Conservation (phyloP, 2,797 vertebrate species). For the Dromococcyx pavoninus region DNA sequence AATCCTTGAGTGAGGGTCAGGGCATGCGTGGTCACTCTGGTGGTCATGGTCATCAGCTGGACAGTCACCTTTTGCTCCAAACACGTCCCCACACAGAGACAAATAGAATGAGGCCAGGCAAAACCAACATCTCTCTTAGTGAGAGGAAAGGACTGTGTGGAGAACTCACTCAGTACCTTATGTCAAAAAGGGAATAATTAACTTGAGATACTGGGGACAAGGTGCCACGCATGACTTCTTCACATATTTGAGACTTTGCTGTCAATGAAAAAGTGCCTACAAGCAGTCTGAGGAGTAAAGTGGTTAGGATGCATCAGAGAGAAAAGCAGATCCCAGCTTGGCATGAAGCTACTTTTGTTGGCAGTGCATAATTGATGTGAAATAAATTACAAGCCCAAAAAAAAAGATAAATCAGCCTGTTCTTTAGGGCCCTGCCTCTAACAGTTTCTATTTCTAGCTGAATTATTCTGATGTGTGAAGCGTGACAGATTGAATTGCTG, state of each 20-base stretch:
- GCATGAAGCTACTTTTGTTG: not conserved
- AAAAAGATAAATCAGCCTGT: constrained; percentile 29
- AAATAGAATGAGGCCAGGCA: not conserved
- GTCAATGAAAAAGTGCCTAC: not conserved
- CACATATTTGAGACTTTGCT: not conserved
- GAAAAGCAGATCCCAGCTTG: constrained; percentile 15
- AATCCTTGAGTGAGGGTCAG: not conserved
- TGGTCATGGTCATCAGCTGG: rapidly evolving
- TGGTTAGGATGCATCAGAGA: not conserved
- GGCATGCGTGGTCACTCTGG: rapidly evolving
- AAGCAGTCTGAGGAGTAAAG: not conserved
- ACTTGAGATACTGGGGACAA: not conserved
- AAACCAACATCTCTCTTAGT: not conserved
- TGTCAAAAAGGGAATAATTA: not conserved
- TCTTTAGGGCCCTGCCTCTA: constrained; percentile 40
- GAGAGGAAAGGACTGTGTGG: not conserved
- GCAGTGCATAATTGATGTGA: constrained; percentile 42
- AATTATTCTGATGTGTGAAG: constrained; percentile 50
- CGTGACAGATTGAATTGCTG: constrained; percentile 58
- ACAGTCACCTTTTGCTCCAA: not conserved
- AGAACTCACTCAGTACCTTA: not conserved
- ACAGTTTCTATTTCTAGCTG: constrained; percentile 26
- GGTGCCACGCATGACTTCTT: rapidly evolving
- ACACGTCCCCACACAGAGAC: not conserved
- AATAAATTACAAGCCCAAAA: constrained; percentile 39